These are phyloP conservation scores for Bolborhynchus lineola DNA, from an alignment of 2,113 vertebrate species.

Conservation along the genomic window DNA sequence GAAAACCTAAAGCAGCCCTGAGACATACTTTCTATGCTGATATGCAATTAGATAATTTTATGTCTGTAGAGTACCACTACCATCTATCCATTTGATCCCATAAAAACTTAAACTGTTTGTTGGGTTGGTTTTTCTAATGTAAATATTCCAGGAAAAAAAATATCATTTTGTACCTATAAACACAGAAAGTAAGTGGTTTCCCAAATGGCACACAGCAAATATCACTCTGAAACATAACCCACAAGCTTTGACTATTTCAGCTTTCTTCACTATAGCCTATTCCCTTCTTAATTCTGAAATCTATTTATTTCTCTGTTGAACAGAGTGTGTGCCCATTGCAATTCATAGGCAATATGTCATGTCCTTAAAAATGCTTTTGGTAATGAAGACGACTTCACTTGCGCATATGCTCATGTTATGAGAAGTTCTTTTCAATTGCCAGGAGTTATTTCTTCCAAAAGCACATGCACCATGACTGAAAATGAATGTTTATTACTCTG, in stretches of 20 bases:
- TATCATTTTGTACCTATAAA: neutral
- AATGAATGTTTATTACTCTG: neutral
- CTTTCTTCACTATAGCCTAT: neutral
- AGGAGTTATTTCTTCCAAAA: neutral
- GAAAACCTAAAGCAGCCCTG: neutral
- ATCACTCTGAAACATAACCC: neutral
- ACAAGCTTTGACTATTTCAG: neutral
- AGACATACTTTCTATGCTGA: neutral
- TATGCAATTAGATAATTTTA: neutral
- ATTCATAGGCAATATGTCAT: neutral
- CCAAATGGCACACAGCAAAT: neutral
- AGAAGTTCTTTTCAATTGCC: neutral
- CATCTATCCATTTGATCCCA: neutral
- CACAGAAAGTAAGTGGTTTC: neutral
- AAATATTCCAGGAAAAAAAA: neutral
- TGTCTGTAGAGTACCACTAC: neutral
- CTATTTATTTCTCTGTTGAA: neutral
- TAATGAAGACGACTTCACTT: neutral
- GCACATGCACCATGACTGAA: neutral
- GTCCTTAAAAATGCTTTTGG: neutral
- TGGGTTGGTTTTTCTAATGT: neutral
- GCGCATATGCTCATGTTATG: neutral
- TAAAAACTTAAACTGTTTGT: neutral
- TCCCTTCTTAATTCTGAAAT: neutral
- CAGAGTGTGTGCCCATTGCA: neutral